Percentiles rank a stretch among this genome's conserved stretches.
Conservation (phyloP, 2,113 vertebrate genomes). For the Ceratotherium simum region DNA sequence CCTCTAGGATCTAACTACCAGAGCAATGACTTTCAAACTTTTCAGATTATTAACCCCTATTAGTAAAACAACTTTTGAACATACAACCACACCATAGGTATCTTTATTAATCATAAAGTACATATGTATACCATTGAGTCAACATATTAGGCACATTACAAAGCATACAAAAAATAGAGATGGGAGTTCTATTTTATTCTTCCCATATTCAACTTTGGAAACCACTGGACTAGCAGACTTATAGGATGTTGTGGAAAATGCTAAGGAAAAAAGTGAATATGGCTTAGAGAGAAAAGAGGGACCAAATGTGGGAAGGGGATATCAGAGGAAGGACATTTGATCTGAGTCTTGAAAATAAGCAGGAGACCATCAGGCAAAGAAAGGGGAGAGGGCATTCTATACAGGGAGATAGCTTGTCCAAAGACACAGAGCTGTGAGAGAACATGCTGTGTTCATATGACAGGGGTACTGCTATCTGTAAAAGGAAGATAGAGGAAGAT, state of each 20-base stretch:
- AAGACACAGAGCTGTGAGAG: neutral
- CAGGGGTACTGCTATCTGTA: neutral
- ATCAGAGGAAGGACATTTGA: neutral
- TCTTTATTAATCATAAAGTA: neutral
- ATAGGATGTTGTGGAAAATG: neutral
- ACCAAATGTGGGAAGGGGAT: neutral
- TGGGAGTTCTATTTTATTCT: neutral
- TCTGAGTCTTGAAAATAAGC: slow-evolving; percentile 9
- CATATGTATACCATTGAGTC: neutral
- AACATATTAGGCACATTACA: neutral
- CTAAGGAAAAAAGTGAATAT: neutral
- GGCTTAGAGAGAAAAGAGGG: neutral
- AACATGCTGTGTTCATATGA: neutral
- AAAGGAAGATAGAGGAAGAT: neutral
- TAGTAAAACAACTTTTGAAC: slow-evolving; percentile 24
- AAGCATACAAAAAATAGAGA: neutral
- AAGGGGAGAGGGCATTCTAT: neutral
- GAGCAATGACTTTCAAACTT: neutral
- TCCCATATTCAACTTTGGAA: neutral
- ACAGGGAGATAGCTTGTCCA: neutral
- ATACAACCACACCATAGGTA: neutral
- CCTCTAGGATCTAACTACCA: neutral
- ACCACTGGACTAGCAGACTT: neutral
- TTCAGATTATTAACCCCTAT: neutral
- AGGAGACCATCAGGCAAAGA: neutral